These are phyloP conservation scores for Channallabes apus DNA, from an alignment of 2,797 vertebrate species.

Conservation along the genomic window DNA sequence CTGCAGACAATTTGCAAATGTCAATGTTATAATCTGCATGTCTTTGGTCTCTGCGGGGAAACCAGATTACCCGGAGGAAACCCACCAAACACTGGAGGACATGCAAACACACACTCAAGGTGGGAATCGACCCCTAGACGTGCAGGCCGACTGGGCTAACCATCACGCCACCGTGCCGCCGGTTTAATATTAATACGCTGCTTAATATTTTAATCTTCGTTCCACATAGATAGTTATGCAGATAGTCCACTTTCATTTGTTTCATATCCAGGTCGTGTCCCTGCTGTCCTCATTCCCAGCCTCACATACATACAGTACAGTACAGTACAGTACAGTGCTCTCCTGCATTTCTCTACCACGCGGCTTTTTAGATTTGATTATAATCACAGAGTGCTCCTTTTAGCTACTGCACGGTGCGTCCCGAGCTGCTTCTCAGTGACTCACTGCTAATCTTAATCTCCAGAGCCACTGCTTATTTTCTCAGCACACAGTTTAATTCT, in stretches of 20 bases:
- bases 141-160: no score
- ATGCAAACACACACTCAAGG: no score
- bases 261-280: slow-evolving; percentile 33
- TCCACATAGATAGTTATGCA: neutral
- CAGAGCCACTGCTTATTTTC: slow-evolving; percentile 24
- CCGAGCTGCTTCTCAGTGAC: slow-evolving; percentile 19
- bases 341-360: slow-evolving; percentile 11
- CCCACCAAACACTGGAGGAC: no score
- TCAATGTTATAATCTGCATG: no score
- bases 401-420: neutral
- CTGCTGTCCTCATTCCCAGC: slow-evolving; percentile 38
- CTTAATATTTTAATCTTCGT: neutral
- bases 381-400: slow-evolving; percentile 27
- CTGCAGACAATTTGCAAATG: no score
- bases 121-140: no score
- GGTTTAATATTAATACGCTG: neutral
- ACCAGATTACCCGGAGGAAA: no score
- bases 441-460: slow-evolving; percentile 9
- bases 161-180: no score
- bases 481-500: slow-evolving; percentile 25
- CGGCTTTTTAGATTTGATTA: slow-evolving; percentile 20
- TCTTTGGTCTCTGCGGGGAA: no score
- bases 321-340: no score
- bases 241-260: neutral
- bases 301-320: neutral